Percentiles rank a stretch among this genome's conserved stretches.
phyloP scores from a whole-genome alignment of 2,113 vertebrate genomes.

The Notothenia rossii region DNA sequence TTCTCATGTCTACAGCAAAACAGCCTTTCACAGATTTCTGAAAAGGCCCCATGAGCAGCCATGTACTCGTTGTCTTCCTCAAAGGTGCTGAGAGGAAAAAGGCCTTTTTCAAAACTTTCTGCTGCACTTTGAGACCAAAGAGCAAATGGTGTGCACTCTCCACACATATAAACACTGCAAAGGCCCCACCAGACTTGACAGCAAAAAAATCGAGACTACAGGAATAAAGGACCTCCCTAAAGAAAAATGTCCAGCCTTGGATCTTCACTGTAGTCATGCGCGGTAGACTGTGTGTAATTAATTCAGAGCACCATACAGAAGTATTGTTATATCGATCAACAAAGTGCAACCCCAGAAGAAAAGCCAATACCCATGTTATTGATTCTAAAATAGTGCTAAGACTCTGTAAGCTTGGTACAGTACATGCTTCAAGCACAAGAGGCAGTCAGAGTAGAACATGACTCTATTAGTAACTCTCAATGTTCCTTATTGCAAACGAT shows the following conservation, averaged over 20 bases:
- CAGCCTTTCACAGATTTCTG: conserved; percentile 32
- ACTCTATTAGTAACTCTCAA: conserved; percentile 16
- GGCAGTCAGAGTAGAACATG: conserved; percentile 16
- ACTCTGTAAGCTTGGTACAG: conserved; percentile 12
- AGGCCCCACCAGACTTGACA: conserved; percentile 4
- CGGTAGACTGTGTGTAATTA: conserved; percentile 43
- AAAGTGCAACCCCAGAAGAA: conserved; percentile 52
- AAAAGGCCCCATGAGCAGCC: conserved; percentile 34
- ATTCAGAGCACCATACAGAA: conserved; percentile 45
- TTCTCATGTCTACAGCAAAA: conserved; percentile 56
- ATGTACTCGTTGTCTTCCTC: conserved; percentile 1
- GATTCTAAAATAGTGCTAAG: conserved; percentile 50
- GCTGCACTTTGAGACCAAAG: conserved; percentile 27
- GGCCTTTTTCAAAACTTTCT: conserved; percentile 39
- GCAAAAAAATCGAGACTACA: conserved; percentile 1
- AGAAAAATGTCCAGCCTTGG: conserved; percentile 43
- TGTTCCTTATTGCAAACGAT: not conserved
- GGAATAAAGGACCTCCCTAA: conserved; percentile 48
- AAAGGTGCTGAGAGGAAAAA: conserved; percentile 27
- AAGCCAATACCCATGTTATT: conserved; percentile 68
- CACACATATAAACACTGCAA: conserved; percentile 19
- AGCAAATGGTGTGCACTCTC: not conserved
- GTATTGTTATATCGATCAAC: conserved; percentile 58
- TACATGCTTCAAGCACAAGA: conserved; percentile 28
- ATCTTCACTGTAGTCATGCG: conserved; percentile 31